Evolutionary conservation across 2,797 vertebrate genomes (phyloP), one percentile per base, ranked within the genome.

Genomic region (Scomberomorus guttatus): DNA sequence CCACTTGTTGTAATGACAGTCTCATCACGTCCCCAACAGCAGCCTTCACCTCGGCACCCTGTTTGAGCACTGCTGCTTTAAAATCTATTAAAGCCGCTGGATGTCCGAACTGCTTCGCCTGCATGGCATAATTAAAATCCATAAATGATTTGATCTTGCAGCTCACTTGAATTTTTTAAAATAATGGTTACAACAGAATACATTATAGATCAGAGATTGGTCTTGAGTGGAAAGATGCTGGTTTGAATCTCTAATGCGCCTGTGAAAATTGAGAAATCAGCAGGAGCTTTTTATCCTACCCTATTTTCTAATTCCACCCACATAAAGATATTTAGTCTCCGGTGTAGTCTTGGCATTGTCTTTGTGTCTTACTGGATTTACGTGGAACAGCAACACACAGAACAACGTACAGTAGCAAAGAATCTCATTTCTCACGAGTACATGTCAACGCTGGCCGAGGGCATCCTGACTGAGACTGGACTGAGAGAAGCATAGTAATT

Each of bases 1-100:
- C 72, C 64, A 76, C n/a, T 69, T 52, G 24, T 69, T 52, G 24
- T 62, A 82, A 54, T 60, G 70, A 15, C 68, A 50, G 74, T 66
- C 64, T 84, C 37, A 14, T 86, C 61, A 64, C 11, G 4, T 65
- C 59, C 39, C 11, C 42, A 62, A 72, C 64, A 60, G 55, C 77
- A 58, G 74, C 20, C 37, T 59, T 74, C 72, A 77, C 61, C 69
- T 72, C 54, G 66, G 39, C 59, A 20, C 64, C 60, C 6, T 3
- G 25, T 67, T 52, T 83, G 29, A 80, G 63, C 57, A 55, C 39
- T 12, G 54, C 65, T 68, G 42, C 56, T 71, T 9, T 24, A 29
- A 77, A 62, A 64, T 67, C 15, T 59, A 39, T 73, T 65, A 44
- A 79, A 75, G 54, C 48, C 29, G 64, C 34, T 44, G 32, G 27